Base-by-base conservation (phyloP, 1,140 invertebrate genomes). In the Marisa cornuarietis region DNA sequence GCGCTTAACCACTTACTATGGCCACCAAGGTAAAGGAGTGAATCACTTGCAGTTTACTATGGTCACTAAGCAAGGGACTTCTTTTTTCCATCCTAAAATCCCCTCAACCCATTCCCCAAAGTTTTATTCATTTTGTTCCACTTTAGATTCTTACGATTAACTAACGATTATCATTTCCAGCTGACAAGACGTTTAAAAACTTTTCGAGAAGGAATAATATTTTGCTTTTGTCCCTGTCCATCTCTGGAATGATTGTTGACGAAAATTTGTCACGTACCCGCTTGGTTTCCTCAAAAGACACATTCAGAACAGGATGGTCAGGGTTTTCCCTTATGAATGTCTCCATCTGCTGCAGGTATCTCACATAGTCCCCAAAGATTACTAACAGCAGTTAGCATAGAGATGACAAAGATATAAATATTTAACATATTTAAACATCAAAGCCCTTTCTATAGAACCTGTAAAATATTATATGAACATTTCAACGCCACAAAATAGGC, bases 281-380 rank as follows among this genome's bases (percentile, higher is more conserved):
- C 18, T 71, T 71, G 52, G 69, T 71, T 22, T 79, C 78, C 24
- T 79, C 78, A 42, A 26, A 79, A 26, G 78, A 61, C 6, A 79
- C 54, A 13, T 31, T 58, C 26, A 68, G 61, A n/a, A 79, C 18
- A 22, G 76, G 76, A 26, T 69, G 54, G 26, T 71, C 68, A 16
- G 68, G 71, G 71, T 73, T 79, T 49, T 66, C 69, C 22, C 63
- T 13, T 16, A 63, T n/a, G 42, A 71, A 71, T 42, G 62, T 49
- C 68, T 72, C 51, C 51, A 49, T 58, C 42, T 71, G 42, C 71
- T 58, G 20, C 22, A 79, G 66, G 51, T 71, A 71, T 0, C 61
- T 49, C 31, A 26, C 20, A 20, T 54, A 79, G 13, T 31, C 52
- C 14, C 78, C 78, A 61, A 71, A 79, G 16, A 20, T 8, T 6